These are phyloP conservation scores for Neuroscelio doddi DNA, from an alignment of 2,888 invertebrate species.

Conservation along the genomic window DNA sequence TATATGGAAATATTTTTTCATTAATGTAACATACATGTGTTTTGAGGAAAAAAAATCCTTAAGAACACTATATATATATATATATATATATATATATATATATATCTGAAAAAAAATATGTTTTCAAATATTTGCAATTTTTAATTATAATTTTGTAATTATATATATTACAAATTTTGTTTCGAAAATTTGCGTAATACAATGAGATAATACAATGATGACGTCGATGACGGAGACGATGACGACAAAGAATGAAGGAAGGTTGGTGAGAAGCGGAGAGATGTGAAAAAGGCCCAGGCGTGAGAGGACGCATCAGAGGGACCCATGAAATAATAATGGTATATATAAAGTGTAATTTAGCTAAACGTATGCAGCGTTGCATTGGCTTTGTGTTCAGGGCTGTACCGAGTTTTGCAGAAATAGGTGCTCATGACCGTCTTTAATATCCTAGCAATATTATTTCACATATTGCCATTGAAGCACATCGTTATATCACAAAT, in stretches of 20 bases:
- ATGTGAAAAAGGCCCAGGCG: slow-evolving; percentile 59
- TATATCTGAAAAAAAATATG: no score
- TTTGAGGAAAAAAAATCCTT: no score
- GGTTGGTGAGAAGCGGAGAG: slow-evolving; percentile 28
- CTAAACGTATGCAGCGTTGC: slow-evolving; percentile 68
- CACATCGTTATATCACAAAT: not conserved
- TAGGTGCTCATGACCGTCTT: slow-evolving; percentile 25
- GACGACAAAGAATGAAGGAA: slow-evolving; percentile 15
- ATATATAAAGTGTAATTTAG: slow-evolving; percentile 69
- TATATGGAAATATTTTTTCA: no score
- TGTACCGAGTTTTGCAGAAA: slow-evolving; percentile 50
- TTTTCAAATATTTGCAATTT: no score
- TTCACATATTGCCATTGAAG: not conserved
- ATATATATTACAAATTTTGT: no score
- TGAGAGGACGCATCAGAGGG: slow-evolving; percentile 61
- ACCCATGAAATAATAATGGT: slow-evolving; percentile 67
- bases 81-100: no score
- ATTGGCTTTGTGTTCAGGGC: slow-evolving; percentile 58
- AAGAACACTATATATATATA: no score
- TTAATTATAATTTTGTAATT: no score
- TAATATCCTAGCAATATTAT: not conserved
- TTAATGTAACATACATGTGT: no score
- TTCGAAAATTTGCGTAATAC: slow-evolving; percentile 7
- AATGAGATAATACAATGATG: not conserved
- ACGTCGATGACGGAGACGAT: slow-evolving; percentile 4